Evolutionary conservation across 2,888 invertebrate genomes (phyloP).

Genomic region (Hydroisotoma schaefferi): DNA sequence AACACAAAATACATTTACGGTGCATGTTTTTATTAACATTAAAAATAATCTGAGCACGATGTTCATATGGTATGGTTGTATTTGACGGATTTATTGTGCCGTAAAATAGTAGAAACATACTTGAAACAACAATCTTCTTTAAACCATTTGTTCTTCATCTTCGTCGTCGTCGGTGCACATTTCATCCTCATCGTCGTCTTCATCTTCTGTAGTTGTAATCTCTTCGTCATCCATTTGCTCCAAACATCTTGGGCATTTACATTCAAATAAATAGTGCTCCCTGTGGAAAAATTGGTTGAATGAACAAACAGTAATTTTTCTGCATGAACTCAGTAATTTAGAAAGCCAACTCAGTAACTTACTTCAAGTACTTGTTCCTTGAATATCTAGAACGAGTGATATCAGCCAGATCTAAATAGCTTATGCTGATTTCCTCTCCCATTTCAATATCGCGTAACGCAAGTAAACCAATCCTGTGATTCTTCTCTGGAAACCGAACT

Average conservation of each 20-base stretch:
- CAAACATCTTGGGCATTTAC: constrained; percentile 75
- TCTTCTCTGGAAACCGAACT: constrained; percentile 76
- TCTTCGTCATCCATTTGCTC: constrained; percentile 71
- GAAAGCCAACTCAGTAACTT: constrained; percentile 17
- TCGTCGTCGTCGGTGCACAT: constrained; percentile 55
- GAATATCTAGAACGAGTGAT: constrained; percentile 77
- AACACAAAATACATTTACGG: no score
- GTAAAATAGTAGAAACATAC: no score
- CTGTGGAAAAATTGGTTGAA: constrained; percentile 55
- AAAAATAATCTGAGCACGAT: no score
- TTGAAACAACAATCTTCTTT: no score
- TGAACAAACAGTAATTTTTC: not conserved
- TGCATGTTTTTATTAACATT: no score
- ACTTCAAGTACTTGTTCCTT: constrained; percentile 70
- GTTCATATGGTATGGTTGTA: no score
- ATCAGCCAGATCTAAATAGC: constrained; percentile 83
- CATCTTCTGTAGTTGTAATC: constrained; percentile 60
- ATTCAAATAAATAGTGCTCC: constrained; percentile 76
- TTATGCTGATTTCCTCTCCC: constrained; percentile 85
- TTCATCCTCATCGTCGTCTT: constrained; percentile 59
- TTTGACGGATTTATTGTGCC: no score
- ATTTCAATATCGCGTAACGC: constrained; percentile 68
- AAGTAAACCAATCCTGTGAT: constrained; percentile 69
- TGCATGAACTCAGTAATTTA: not conserved
- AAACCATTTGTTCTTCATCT: constrained; percentile 35